Percentiles rank a stretch among this genome's conserved stretches.
Evolutionary conservation across 2,113 vertebrate genomes (phyloP).

Genomic region (Podarcis cretensis): DNA sequence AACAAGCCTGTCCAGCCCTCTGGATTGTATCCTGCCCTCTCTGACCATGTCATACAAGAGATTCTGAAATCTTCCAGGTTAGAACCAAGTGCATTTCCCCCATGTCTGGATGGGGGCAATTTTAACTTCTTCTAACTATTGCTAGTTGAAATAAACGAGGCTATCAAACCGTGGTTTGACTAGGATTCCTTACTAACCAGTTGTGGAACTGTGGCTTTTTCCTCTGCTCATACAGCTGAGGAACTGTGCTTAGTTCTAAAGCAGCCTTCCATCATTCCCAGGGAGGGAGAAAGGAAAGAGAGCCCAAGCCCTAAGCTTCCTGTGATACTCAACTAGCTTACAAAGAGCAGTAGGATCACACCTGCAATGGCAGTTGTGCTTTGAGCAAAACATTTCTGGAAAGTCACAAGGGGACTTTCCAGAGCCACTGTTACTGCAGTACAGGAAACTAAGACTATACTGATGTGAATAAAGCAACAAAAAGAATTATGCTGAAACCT

Average conservation of each 20-base stretch:
- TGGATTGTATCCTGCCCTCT: not conserved
- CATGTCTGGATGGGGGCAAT: too few species aligned
- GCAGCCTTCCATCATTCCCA: too few species aligned
- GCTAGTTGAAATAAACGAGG: not conserved
- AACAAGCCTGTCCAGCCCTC: not conserved
- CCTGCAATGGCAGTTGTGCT: too few species aligned
- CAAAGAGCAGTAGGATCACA: too few species aligned
- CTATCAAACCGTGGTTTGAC: not conserved
- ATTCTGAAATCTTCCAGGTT: too few species aligned
- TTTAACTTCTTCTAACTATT: not conserved
- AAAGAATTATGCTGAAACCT: too few species aligned
- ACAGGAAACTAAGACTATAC: conserved; percentile 64
- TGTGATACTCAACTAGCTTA: not conserved
- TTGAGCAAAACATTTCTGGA: too few species aligned
- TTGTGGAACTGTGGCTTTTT: not conserved
- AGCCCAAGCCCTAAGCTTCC: not conserved
- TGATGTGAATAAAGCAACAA: too few species aligned
- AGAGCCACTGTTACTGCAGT: not conserved
- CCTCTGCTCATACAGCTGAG: not conserved
- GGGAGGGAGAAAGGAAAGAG: too few species aligned
- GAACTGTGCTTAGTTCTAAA: not conserved
- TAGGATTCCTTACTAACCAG: not conserved
- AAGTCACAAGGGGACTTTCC: too few species aligned
- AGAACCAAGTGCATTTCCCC: not conserved
- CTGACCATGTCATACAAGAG: not conserved